phyloP scores from a whole-genome alignment of 1,140 invertebrate species.

The Penaeus chinensis region DNA sequence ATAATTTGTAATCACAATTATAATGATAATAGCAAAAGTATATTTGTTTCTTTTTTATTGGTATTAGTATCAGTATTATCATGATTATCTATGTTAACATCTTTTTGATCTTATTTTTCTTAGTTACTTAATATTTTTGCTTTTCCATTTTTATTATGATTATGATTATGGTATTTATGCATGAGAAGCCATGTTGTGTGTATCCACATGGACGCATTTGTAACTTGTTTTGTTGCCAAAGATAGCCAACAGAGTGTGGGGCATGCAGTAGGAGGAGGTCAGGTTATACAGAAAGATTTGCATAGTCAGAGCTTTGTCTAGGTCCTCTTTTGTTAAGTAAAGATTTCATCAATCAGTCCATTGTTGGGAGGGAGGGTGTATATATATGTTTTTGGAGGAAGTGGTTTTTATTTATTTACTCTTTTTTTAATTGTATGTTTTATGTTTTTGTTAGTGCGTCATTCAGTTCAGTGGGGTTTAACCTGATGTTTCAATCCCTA shows the following conservation, averaged over 20 bases:
- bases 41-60: too few species aligned
- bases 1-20: too few species aligned
- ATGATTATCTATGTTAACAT: conserved; percentile 1
- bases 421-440: conserved; percentile 3
- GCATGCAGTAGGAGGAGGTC: conserved; percentile 34
- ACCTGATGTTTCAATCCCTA: conserved; percentile 15
- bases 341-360: too few species aligned
- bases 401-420: neutral
- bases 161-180: conserved; percentile 20
- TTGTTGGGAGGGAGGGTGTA: too few species aligned
- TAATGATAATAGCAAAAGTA: too few species aligned
- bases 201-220: conserved; percentile 7
- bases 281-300: neutral
- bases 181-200: conserved; percentile 8
- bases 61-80: neutral
- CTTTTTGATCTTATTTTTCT: conserved; percentile 2
- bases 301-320: too few species aligned
- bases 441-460: neutral
- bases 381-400: neutral
- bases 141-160: conserved; percentile 12
- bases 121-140: conserved; percentile 4
- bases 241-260: conserved; percentile 51
- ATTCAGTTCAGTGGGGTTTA: conserved; percentile 1
- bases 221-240: conserved; percentile 55
- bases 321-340: too few species aligned